Evolutionary conservation across 1,140 invertebrate genomes (phyloP).

Genomic region (Coboldia fuscipes): DNA sequence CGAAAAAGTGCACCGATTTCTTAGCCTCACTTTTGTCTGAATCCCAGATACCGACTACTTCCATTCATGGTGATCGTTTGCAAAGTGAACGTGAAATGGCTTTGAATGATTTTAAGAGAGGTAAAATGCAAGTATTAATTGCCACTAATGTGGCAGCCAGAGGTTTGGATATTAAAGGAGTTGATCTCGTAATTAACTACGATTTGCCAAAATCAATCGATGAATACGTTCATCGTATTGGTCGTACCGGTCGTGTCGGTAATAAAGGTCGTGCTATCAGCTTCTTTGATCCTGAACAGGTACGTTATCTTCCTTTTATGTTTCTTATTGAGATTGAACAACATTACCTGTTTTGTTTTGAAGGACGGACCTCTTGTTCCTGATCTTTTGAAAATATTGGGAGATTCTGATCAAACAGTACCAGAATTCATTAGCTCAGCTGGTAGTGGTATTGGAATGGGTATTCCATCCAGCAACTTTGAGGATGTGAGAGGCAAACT

Average conservation of each 20-base stretch:
- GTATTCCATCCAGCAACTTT: no score
- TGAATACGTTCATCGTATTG: constrained; percentile 90
- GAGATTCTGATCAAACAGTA: constrained; percentile 34
- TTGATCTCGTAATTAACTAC: constrained; percentile 79
- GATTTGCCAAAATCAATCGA: constrained; percentile 53
- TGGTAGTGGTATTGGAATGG: constrained; percentile 16
- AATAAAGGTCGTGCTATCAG: constrained; percentile 75
- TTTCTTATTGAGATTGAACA: neutral
- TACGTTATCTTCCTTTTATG: neutral
- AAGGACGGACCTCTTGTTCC: constrained; percentile 34
- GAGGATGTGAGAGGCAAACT: no score
- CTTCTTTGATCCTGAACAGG: constrained; percentile 50
- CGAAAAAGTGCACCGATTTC: constrained; percentile 75
- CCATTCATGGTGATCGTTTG: constrained; percentile 80
- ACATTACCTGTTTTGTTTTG: neutral
- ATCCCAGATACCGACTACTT: constrained; percentile 46
- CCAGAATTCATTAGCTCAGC: constrained; percentile 34
- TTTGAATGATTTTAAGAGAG: constrained; percentile 57
- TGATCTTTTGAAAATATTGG: constrained; percentile 48
- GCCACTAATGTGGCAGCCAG: constrained; percentile 86
- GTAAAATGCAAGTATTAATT: constrained; percentile 54
- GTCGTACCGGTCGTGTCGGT: constrained; percentile 81
- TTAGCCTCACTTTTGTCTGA: constrained; percentile 54
- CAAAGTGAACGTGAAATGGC: constrained; percentile 81
- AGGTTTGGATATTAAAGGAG: constrained; percentile 48